phyloP scores from a whole-genome alignment of 2,888 invertebrate species.

The Drosophila siamana region DNA sequence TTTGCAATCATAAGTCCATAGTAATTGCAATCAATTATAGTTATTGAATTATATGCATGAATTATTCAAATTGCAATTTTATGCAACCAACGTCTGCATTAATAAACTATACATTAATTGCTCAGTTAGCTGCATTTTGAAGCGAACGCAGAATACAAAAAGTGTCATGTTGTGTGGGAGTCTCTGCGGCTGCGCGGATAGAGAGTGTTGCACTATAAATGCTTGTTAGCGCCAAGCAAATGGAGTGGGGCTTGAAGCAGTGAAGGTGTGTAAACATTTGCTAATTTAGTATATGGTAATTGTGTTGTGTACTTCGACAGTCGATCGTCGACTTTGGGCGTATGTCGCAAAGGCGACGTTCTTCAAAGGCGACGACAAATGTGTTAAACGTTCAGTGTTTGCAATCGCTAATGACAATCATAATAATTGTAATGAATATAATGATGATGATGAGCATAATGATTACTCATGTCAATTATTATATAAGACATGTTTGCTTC shows the following conservation, averaged over 20 bases:
- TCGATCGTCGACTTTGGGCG: constrained; percentile 16
- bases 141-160: background rate
- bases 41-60: background rate
- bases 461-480: constrained; percentile 76
- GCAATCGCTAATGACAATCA: constrained; percentile 23
- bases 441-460: constrained; percentile 40
- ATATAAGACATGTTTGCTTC: constrained; percentile 56
- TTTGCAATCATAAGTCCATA: background rate
- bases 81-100: background rate
- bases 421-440: constrained; percentile 9
- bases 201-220: no score
- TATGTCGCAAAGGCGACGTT: constrained; percentile 34
- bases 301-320: constrained; percentile 1
- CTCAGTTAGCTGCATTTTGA: background rate
- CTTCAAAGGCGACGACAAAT: constrained; percentile 12
- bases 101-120: background rate
- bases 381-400: constrained; percentile 64
- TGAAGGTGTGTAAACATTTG: constrained; percentile 2
- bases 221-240: background rate
- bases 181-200: no score
- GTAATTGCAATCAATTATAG: background rate
- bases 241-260: constrained; percentile 1
- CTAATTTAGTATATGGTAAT: constrained; percentile 4
- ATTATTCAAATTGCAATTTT: background rate
- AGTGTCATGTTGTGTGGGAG: background rate